phyloP scores from a whole-genome alignment of 1,140 invertebrate genomes.

The Trichonephila inaurata region DNA sequence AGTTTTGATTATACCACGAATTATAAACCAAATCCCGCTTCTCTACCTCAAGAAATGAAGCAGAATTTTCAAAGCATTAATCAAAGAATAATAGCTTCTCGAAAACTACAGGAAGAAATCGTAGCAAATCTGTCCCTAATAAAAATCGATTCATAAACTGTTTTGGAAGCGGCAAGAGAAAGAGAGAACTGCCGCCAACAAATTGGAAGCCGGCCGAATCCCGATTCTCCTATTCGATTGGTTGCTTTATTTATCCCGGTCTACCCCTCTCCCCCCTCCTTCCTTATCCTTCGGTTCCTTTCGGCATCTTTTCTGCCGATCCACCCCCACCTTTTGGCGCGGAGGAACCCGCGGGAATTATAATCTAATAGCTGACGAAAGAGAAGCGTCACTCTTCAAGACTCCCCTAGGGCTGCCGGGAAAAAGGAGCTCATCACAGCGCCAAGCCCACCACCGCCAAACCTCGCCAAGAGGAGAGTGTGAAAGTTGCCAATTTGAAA shows the following conservation, averaged over 20 bases:
- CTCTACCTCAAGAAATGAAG: no score
- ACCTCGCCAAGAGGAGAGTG: neutral
- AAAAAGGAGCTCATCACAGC: neutral
- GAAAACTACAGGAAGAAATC: neutral
- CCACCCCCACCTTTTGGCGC: slow-evolving; percentile 69
- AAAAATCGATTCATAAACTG: slow-evolving; percentile 39
- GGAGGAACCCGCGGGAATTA: slow-evolving; percentile 69
- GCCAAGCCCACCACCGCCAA: neutral
- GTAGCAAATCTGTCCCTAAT: neutral
- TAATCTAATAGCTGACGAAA: slow-evolving; percentile 77
- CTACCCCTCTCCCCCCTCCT: neutral
- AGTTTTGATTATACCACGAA: no score
- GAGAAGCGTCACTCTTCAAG: slow-evolving; percentile 75
- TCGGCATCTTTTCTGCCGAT: slow-evolving; percentile 74
- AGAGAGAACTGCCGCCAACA: neutral
- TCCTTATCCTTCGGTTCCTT: neutral
- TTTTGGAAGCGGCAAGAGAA: neutral
- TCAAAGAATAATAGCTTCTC: neutral
- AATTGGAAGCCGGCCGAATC: slow-evolving; percentile 7
- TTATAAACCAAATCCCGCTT: no score
- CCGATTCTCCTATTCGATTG: slow-evolving; percentile 44
- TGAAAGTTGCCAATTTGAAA: no score
- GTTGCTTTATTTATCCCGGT: slow-evolving; percentile 51
- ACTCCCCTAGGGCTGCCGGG: slow-evolving; percentile 47
- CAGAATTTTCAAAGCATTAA: neutral